These are phyloP conservation scores for Margaritifera margaritifera DNA, from an alignment of 2,888 invertebrate genomes.

Conservation along the genomic window DNA sequence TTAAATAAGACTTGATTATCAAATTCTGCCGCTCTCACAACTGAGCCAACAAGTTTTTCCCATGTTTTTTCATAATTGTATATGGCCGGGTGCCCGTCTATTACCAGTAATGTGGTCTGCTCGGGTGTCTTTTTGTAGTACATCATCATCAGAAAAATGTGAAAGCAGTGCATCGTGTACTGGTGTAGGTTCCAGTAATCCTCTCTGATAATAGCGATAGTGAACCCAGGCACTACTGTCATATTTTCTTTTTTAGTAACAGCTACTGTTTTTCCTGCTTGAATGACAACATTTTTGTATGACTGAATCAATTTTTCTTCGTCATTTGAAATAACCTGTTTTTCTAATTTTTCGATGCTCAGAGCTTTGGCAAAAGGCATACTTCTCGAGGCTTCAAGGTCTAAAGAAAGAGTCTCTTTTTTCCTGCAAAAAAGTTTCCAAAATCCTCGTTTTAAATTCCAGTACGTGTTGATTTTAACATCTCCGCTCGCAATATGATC, in stretches of 20 bases:
- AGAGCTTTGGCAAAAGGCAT: too few relatives aligned
- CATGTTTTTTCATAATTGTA: constrained; percentile 48
- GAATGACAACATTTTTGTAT: too few relatives aligned
- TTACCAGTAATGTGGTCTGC: constrained; percentile 47
- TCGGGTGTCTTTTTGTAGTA: constrained; percentile 32
- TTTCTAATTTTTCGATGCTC: too few relatives aligned
- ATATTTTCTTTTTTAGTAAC: neutral
- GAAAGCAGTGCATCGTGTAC: constrained; percentile 42
- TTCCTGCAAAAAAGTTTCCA: constrained; percentile 24
- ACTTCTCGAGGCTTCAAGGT: too few relatives aligned
- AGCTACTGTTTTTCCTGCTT: too few relatives aligned
- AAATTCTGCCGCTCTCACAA: constrained; percentile 40
- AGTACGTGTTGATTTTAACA: constrained; percentile 20
- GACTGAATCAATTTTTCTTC: too few relatives aligned
- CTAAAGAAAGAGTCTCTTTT: too few relatives aligned
- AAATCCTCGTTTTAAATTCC: constrained; percentile 28
- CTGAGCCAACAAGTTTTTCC: constrained; percentile 49
- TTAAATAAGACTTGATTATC: constrained; percentile 26
- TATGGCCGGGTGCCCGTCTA: constrained; percentile 59
- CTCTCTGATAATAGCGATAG: constrained; percentile 34
- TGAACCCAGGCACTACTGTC: constrained; percentile 1
- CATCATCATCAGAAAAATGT: constrained; percentile 39
- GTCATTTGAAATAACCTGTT: too few relatives aligned
- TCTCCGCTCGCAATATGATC: too few relatives aligned
- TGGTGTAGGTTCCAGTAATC: constrained; percentile 55